phyloP scores from a whole-genome alignment of 1,140 invertebrate genomes.

The Diachasma alloeum region DNA sequence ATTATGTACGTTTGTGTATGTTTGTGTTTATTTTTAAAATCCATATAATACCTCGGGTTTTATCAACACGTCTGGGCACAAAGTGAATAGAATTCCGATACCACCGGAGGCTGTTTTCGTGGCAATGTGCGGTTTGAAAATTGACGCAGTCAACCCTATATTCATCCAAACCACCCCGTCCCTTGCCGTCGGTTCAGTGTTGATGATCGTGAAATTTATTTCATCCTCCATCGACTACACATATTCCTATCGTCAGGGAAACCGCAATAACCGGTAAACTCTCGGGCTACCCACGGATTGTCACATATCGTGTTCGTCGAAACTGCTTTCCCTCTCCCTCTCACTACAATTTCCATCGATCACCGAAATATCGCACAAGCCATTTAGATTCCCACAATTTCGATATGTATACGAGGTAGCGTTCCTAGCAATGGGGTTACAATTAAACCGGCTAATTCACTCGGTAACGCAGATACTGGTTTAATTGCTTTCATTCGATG shows the following conservation, averaged over 20 bases:
- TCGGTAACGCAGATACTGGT: not conserved
- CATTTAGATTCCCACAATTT: not conserved
- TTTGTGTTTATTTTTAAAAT: not conserved
- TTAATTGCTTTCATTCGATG: constrained; percentile 7
- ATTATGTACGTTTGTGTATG: too few relatives aligned
- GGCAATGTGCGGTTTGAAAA: constrained; percentile 3
- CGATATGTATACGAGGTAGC: not conserved
- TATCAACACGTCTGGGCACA: not conserved
- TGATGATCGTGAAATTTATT: constrained; percentile 21
- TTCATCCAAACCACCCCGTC: not conserved
- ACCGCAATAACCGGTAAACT: constrained; percentile 8
- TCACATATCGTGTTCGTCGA: not conserved
- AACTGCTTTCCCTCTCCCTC: not conserved
- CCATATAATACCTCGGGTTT: not conserved
- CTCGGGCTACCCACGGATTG: not conserved
- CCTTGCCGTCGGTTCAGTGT: not conserved
- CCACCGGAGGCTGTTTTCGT: not conserved
- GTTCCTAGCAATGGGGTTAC: not conserved
- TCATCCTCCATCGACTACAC: constrained; percentile 18
- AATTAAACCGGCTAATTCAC: not conserved
- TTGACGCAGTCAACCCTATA: not conserved
- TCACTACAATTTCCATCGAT: not conserved
- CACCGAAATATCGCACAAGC: not conserved
- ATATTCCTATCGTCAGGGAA: constrained; percentile 8
- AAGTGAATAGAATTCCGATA: constrained; percentile 1